These are phyloP conservation scores for Chiloscyllium plagiosum DNA, from an alignment of 2,113 vertebrate genomes.

Conservation along the genomic window DNA sequence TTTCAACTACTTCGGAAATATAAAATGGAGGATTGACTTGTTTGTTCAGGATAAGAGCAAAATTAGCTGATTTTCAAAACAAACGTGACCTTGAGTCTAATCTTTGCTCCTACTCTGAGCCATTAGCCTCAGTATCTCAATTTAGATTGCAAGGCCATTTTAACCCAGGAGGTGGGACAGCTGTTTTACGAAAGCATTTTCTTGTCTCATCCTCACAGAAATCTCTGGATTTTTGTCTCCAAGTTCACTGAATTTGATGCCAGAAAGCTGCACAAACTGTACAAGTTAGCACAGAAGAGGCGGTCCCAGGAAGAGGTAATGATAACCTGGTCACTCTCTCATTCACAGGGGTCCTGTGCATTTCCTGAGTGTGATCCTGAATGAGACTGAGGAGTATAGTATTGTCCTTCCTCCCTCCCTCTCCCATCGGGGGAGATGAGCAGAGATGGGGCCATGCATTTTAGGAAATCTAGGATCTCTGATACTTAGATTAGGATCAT, in stretches of 20 bases:
- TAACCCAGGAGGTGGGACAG: neutral
- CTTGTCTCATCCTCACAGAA: constrained; percentile 58
- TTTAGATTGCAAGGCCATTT: neutral
- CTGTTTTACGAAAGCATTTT: neutral
- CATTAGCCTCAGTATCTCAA: neutral
- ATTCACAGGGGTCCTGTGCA: no score
- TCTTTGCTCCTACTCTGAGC: neutral
- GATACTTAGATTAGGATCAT: neutral
- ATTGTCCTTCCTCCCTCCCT: neutral
- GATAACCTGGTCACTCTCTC: neutral
- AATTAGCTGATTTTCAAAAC: neutral
- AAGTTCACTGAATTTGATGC: constrained; percentile 98
- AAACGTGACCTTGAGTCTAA: neutral
- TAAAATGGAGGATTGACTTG: neutral
- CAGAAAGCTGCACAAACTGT: constrained; percentile 90
- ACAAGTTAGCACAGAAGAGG: constrained; percentile 98
- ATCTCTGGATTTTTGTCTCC: constrained; percentile 98
- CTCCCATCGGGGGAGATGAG: no score
- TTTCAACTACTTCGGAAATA: neutral
- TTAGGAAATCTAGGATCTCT: neutral
- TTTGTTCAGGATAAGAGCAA: neutral
- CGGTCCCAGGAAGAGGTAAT: constrained; percentile 79
- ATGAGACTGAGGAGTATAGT: neutral
- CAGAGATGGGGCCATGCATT: neutral
- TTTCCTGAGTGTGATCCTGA: neutral